Percentiles rank a stretch among this genome's conserved stretches.
Evolutionary conservation across 2,888 invertebrate species (phyloP).

Genomic region (Stratiomys singularior): DNA sequence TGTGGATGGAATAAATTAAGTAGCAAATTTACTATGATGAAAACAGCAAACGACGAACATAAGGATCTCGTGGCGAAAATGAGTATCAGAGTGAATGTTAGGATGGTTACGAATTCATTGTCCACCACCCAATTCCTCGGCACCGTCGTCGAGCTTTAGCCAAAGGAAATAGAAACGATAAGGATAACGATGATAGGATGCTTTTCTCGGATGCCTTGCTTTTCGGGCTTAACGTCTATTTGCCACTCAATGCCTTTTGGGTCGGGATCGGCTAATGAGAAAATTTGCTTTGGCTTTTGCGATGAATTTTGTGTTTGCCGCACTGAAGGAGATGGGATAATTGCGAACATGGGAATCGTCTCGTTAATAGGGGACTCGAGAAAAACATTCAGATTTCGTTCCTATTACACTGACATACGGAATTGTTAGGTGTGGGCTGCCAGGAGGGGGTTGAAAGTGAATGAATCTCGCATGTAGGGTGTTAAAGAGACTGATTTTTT

Average conservation of each 20-base stretch:
- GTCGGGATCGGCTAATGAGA: conserved; percentile 53
- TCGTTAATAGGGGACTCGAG: conserved; percentile 55
- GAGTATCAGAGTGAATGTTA: conserved; percentile 22
- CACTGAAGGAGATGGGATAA: conserved; percentile 55
- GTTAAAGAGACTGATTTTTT: too few relatives aligned
- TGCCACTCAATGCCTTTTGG: conserved; percentile 41
- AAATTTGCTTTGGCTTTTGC: conserved; percentile 52
- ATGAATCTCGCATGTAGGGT: too few relatives aligned
- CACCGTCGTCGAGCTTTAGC: not conserved
- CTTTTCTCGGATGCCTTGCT: conserved; percentile 34
- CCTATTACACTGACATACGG: conserved; percentile 4
- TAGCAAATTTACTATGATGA: conserved; percentile 56
- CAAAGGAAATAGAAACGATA: conserved; percentile 33
- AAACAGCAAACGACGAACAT: conserved; percentile 54
- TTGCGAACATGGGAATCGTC: conserved; percentile 62
- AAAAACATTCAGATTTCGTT: conserved; percentile 18
- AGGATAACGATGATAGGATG: conserved; percentile 44
- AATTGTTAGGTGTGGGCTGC: not conserved
- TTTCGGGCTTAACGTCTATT: conserved; percentile 33
- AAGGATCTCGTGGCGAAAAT: conserved; percentile 43
- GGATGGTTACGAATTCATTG: conserved; percentile 23
- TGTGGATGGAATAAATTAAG: conserved; percentile 56
- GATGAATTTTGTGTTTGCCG: conserved; percentile 43
- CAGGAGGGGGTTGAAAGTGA: not conserved
- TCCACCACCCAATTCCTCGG: not conserved